A percentile compares a stretch with the other conserved stretches of the same genome.
Evolutionary conservation across 1,140 invertebrate species (phyloP).

Genomic region (Metopolophium dirhodum): DNA sequence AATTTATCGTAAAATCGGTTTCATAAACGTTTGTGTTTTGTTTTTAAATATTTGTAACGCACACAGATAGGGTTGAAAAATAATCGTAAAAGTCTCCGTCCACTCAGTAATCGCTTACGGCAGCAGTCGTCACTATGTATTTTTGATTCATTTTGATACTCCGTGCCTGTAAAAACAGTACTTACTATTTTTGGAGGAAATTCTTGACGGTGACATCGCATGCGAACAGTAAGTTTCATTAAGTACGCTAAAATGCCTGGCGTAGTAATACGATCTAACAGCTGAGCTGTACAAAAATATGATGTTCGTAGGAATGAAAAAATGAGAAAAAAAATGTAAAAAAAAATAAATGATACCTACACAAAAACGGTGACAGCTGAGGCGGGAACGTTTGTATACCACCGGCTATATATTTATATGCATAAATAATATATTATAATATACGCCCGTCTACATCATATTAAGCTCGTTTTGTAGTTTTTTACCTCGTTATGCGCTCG

Average conservation of each 20-base stretch:
- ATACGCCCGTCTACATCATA: background rate
- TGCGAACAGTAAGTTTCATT: background rate
- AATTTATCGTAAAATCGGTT: background rate
- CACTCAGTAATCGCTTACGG: background rate
- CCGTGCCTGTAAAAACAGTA: background rate
- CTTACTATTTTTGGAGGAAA: too few relatives aligned
- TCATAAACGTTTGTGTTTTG: background rate
- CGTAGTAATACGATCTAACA: background rate
- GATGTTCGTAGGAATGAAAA: background rate
- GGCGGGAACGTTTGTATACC: background rate
- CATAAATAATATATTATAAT: slow-evolving; percentile 20
- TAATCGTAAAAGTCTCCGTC: background rate
- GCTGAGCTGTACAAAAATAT: background rate
- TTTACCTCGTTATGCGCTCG: slow-evolving; percentile 4
- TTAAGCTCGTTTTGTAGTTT: background rate
- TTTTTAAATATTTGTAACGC: background rate
- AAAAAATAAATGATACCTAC: background rate
- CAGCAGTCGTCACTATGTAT: background rate
- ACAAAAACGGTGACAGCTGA: background rate
- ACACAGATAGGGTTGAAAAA: background rate
- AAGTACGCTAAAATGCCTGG: too few relatives aligned
- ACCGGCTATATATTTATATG: too few relatives aligned
- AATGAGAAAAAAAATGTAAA: background rate
- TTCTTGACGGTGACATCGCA: accelerated
- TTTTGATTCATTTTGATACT: background rate